Evolutionary conservation across 2,113 vertebrate species (phyloP), one percentile per base, ranked within the genome.

Genomic region (Phoenicopterus ruber): DNA sequence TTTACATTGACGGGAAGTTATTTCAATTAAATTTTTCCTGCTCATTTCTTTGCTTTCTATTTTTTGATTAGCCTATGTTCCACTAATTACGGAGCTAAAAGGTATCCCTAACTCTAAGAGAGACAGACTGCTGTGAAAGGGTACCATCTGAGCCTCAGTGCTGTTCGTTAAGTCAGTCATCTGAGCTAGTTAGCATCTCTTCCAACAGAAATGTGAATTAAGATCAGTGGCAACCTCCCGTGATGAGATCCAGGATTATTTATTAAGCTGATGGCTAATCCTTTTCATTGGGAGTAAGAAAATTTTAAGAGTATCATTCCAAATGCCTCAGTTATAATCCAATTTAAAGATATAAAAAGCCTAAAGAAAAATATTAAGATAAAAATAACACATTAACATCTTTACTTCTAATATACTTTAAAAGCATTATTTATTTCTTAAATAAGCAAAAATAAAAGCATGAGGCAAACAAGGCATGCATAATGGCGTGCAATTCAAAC

Each of bases 231-330:
- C 29, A 88, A 36, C 47, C 57, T 86, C 80, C 54, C 2, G 1
- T 61, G 73, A 82, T 38, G 73, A 93, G 44, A 95, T 49, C 25
- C 78, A 88, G 90, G 67, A 94, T 82, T 93, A 95, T 44, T 82
- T 73, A 74, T 82, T 82, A 95, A 91, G 36, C 29, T 77, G 50
- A 66, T 29, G n/a, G 79, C 17, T 91, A 92, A 90, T 93, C 69
- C 40, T 92, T 82, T 84, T 61, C 70, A 76, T 7, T 42, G 34
- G 31, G 44, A 95, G 22, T 71, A 86, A 67, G 49, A 78, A 70
- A 71, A 84, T 50, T 44, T 86, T 70, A 67, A 57, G 31, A 93
- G 16, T 32, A 61, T 57, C 2, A 81, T 40, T 92, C 50, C 59
- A 72, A 96, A 82, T 78, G 74, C 76, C 24, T 58, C 69, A 63